Evolutionary conservation across 2,797 vertebrate genomes (phyloP), one percentile per base, ranked within the genome.

Genomic region (Chiroxiphia lanceolata): DNA sequence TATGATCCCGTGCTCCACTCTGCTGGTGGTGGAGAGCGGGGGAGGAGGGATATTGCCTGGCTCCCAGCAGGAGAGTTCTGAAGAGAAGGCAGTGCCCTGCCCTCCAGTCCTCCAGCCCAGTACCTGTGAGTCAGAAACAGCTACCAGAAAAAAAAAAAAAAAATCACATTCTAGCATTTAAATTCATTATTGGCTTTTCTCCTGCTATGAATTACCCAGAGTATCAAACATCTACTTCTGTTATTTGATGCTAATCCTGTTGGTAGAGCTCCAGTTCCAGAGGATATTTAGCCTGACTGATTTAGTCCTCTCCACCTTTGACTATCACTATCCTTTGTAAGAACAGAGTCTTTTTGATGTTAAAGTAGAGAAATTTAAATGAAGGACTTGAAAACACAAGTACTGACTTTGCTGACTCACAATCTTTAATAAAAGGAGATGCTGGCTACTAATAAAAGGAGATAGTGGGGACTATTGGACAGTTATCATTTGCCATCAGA

Each of bases 221-320:
- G 93, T 70, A 91, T 80, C 69, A 77, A 89, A 92, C 79, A 84
- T 81, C 96, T 94, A 96, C 94, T 97, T 97, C 68, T 97, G 98
- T 97, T 98, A 98, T 97, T 98, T 98, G 81, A 90, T 89, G 91
- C 51, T 90, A 94, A 94, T 94, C 83, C 85, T 93, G 11, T 70
- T 11, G 63, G 64, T 70, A 47, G 70, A 94, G 86, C 56, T 84
- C 48, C 60, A 75, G 69, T 71, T 95, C 74, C 91, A 89, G 86
- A 89, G 94, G 90, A 89, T 92, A 67, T 88, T 89, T 61, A 91
- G 85, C 61, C 83, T 87, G 91, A 75, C 81, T 94, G 79, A 83
- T 56, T 65, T 36, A 76, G 83, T 68, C 75, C 63, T 90, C 82
- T 89, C 78, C 91, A 92, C 83, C 89, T 93, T 44, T 80, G 75